Evolutionary conservation across 2,113 vertebrate genomes (phyloP), one percentile per base, ranked within the genome.

Genomic region (Brachyhypopomus gauderio): DNA sequence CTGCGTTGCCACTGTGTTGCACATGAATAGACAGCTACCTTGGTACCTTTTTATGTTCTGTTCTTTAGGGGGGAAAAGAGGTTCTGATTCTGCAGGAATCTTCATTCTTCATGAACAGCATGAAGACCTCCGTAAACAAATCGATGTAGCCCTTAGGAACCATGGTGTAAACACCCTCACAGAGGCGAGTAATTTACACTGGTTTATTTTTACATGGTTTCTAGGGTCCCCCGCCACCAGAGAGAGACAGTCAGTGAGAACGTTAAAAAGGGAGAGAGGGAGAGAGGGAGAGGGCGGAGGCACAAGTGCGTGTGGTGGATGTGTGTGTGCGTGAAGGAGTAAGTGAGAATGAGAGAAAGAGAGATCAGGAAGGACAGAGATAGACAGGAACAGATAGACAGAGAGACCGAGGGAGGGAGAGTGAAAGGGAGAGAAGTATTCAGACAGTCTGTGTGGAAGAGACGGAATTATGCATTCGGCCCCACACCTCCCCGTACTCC

Each of bases 401-500:
- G 34, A 81, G 20, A 73, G 48, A 72, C 20, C 8, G 27, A 81
- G 72, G 67, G 64, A 36, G n/a, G 30, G 30, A 71, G 64, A 30
- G 22, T 34, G 45, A 52, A 20, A 64, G 63, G 59, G 36, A 41
- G 56, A 76, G 75, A 25, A 52, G 25, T 1, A 12, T 56, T 8
- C 12, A 80, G 59, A 73, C 41, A 23, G 48, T 76, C 72, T 79
- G 73, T 70, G 36, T 77, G 70, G 66, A 83, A 48, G 12, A 52
- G 9, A 9, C 59, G 16, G 27, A 70, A 83, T 87, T 87, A 83
- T 66, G 81, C 87, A 87, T 80, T 85, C 78, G 77, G 83, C 85
- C 82, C 87, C 78, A 81, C 77, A 52, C 69, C 81, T 83, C 88
- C 73, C 82, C 79, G 79, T 67, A 84, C 83, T 83, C 78, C 45